phyloP scores from a whole-genome alignment of 2,113 vertebrate species.

The Dolichallabes microphthalmus region DNA sequence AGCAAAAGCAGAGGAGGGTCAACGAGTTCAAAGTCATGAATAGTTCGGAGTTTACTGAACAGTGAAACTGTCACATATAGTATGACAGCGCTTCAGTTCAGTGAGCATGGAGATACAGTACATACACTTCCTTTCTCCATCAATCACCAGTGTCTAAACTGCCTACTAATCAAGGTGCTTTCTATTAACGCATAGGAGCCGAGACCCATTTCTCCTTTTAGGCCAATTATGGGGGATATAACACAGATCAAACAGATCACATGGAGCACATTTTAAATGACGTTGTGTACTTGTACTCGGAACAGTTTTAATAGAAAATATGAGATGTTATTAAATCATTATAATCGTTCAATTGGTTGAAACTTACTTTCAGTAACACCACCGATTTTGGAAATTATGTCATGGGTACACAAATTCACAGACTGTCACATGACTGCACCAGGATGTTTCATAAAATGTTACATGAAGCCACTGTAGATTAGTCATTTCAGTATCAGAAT shows the following conservation, averaged over 20 bases:
- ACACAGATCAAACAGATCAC: no score
- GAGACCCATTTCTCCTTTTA: no score
- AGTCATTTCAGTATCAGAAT: background rate
- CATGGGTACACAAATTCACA: no score
- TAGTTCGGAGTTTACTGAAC: background rate
- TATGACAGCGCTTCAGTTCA: background rate
- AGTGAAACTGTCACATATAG: background rate
- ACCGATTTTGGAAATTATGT: no score
- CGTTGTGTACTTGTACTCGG: no score
- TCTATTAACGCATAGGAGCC: background rate
- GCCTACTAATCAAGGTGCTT: background rate
- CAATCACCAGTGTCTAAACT: background rate
- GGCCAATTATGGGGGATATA: no score
- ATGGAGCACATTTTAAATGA: no score
- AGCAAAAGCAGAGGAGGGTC: background rate
- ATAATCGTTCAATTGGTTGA: no score
- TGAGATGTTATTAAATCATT: no score
- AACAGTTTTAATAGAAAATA: no score
- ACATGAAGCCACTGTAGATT: background rate
- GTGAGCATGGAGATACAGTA: background rate
- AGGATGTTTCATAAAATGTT: background rate
- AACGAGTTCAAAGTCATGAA: background rate
- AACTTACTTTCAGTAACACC: no score
- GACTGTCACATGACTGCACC: no score
- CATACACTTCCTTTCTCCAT: background rate